Percentiles rank a stretch among this genome's conserved stretches.
Evolutionary conservation across 2,113 vertebrate species (phyloP).

Genomic region (Dasyornis broadbenti): DNA sequence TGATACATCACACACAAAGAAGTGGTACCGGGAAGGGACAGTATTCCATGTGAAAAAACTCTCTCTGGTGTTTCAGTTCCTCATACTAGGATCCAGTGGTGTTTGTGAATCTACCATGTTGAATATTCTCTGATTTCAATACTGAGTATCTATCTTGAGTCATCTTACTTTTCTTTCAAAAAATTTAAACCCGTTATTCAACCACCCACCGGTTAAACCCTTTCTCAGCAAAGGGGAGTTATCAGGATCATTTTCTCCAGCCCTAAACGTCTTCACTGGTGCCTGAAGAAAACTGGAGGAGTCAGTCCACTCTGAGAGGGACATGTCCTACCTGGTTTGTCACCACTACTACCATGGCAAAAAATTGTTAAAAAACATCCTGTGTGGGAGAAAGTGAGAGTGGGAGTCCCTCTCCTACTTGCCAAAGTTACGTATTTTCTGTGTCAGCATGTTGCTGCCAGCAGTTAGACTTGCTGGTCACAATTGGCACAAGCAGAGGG

Average conservation of each 20-base stretch:
- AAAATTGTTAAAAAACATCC: not conserved
- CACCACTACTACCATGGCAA: rapidly evolving
- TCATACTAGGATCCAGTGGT: not conserved
- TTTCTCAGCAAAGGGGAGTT: not conserved
- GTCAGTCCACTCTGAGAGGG: not conserved
- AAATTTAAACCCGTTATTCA: not conserved
- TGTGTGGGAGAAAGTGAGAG: not conserved
- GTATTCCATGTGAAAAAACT: not conserved
- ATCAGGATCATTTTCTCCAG: not conserved
- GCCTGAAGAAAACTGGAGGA: not conserved
- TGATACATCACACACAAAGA: not conserved
- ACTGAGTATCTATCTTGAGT: not conserved
- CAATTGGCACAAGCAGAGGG: not conserved
- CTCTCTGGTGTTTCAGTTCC: not conserved
- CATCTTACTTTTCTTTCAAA: not conserved
- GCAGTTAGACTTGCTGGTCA: not conserved
- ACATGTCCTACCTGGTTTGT: not conserved
- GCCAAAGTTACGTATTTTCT: not conserved
- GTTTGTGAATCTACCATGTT: not conserved
- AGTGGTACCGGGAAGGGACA: not conserved
- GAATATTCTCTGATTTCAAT: not conserved
- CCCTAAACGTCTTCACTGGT: rapidly evolving
- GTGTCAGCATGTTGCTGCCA: not conserved
- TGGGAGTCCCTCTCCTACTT: not conserved
- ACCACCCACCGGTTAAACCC: rapidly evolving